Evolutionary conservation across 2,113 vertebrate genomes (phyloP).

Genomic region (Perca flavescens): DNA sequence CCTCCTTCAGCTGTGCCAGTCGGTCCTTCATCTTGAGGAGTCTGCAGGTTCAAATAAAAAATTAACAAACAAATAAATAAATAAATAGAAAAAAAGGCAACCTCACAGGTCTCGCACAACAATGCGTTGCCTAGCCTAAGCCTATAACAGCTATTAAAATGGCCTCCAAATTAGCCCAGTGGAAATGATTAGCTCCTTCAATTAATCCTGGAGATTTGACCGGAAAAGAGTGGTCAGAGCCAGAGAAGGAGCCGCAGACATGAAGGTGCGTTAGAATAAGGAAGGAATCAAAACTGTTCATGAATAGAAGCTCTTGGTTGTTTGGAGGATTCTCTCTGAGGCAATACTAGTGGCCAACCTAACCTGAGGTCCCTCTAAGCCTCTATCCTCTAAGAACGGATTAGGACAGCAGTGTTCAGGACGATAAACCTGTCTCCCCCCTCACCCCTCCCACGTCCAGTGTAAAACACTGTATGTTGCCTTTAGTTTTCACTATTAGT

Average conservation of each 20-base stretch:
- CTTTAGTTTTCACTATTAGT: background rate
- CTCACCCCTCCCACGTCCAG: conserved; percentile 33
- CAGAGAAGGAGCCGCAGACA: background rate
- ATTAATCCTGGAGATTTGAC: background rate
- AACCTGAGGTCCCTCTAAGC: conserved; percentile 78
- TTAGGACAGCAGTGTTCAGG: conserved; percentile 79
- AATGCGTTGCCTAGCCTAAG: background rate
- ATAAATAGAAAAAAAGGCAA: background rate
- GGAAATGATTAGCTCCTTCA: conserved; percentile 23
- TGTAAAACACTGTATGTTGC: background rate
- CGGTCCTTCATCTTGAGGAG: conserved; percentile 92
- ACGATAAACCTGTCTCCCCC: conserved; percentile 69
- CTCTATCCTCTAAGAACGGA: conserved; percentile 84
- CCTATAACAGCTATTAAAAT: conserved; percentile 28
- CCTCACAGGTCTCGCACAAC: background rate
- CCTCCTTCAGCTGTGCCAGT: conserved; percentile 93
- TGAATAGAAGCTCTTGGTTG: background rate
- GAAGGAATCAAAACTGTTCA: background rate
- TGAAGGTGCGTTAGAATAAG: background rate
- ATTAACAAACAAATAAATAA: background rate
- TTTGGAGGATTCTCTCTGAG: conserved; percentile 26
- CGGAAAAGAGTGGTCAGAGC: background rate
- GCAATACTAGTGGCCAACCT: conserved; percentile 40
- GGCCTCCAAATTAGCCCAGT: conserved; percentile 32
- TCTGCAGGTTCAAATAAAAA: background rate